Conservation (phyloP, 2,113 vertebrate genomes). For the Peromyscus californicus region DNA sequence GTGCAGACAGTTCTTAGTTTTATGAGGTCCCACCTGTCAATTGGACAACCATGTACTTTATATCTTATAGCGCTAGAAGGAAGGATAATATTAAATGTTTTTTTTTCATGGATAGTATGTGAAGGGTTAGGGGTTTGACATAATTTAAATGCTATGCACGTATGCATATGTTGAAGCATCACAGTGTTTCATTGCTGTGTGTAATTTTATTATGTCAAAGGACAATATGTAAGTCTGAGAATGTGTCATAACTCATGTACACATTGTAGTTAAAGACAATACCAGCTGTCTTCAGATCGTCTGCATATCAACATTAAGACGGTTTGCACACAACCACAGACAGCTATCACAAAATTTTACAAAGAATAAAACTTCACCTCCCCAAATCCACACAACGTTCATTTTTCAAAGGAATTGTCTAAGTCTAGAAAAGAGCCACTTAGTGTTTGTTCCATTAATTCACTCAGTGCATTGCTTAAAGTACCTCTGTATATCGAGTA, state of each 20-base stretch:
- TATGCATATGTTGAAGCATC: background rate
- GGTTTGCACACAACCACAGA: background rate
- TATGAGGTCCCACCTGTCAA: background rate
- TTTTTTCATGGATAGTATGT: background rate
- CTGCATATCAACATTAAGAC: conserved; percentile 17
- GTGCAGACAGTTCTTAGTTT: background rate
- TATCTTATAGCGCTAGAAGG: background rate
- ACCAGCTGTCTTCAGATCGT: background rate
- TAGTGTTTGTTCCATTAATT: background rate
- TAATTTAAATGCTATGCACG: background rate
- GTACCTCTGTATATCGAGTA: background rate
- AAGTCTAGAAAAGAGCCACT: background rate
- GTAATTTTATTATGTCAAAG: background rate
- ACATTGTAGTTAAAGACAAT: background rate
- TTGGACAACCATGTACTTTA: background rate
- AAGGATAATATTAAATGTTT: background rate
- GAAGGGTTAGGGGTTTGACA: background rate
- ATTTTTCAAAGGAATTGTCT: conserved; percentile 16
- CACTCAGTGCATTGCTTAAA: background rate
- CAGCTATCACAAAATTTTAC: background rate
- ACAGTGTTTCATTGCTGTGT: background rate
- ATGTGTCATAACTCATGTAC: background rate
- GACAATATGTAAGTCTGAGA: background rate
- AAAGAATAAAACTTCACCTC: background rate
- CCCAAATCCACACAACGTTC: background rate